Conservation (phyloP, 1,140 invertebrate species). For the Metopolophium dirhodum region DNA sequence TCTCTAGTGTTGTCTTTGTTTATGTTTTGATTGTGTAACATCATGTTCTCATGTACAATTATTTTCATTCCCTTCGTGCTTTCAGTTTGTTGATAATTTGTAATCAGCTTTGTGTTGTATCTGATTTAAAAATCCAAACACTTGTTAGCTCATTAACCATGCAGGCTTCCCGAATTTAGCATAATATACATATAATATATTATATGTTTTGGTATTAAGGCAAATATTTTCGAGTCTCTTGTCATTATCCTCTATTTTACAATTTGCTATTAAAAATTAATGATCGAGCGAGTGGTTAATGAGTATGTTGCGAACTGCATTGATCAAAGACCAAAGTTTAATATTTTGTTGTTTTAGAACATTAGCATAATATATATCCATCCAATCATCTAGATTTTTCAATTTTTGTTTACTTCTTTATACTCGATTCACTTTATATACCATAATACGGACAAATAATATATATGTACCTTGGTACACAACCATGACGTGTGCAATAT, state of each 20-base stretch:
- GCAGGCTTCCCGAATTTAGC: not conserved
- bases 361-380: too few relatives aligned
- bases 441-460: too few relatives aligned
- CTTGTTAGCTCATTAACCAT: not conserved
- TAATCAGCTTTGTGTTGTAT: not conserved
- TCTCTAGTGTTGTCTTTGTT: not conserved
- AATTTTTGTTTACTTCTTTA: too few relatives aligned
- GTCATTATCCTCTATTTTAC: not conserved
- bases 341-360: too few relatives aligned
- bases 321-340: too few relatives aligned
- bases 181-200: too few relatives aligned
- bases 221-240: not conserved
- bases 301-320: too few relatives aligned
- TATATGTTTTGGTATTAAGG: not conserved
- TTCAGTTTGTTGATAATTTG: not conserved
- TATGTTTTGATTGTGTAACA: not conserved
- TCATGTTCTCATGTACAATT: not conserved
- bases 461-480: too few relatives aligned
- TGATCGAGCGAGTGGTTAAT: too few relatives aligned
- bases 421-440: too few relatives aligned
- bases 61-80: not conserved
- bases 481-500: too few relatives aligned
- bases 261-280: not conserved
- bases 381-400: too few relatives aligned
- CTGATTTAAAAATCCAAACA: not conserved